Base-by-base conservation (phyloP, 30 jellyfish, hydroid and myxozoan genomes). In the Morbakka virulenta region DNA sequence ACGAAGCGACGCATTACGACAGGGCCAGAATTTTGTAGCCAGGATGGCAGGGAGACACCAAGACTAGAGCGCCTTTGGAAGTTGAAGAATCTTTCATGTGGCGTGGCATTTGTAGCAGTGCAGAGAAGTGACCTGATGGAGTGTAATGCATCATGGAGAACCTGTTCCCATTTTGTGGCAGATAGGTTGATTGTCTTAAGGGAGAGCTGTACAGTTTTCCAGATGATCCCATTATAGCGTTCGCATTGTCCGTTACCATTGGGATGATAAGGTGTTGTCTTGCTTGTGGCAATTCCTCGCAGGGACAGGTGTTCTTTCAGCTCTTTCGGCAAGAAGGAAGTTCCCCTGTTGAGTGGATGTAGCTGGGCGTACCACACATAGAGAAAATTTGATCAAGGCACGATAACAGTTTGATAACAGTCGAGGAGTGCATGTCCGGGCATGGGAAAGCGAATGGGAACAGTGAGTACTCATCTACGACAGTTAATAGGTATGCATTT, bases 381-480 rank as follows among this genome's bases (percentile, higher is more conserved):
- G 84, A 79, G 67, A 32, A 77, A 21, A 77, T 25, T 26, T 6
- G 48, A 32, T 32, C 72, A 52, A 77, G 64, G 81, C 89, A 79
- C 51, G 27, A 30, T n/a, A n/a, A n/a, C n/a, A n/a, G n/a, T n/a
- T n/a, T n/a, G n/a, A 65, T 79, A 50, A 79, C 83, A 13, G 84
- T 79, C 27, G 72, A 83, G 4, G 83, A 64, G 32, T 67, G n/a
- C 26, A 67, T 33, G 30, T 79, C 9, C 9, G 57, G 17, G 17
- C 57, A 41, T 72, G 89, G 65, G 65, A 32, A 32, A 68, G 17
- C 81, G 49, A 87, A 80, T 1, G 95, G 96, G 68, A 76, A 57
- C 17, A 85, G 69, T 34, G 77, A 67, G 82, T 79, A 86, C 62
- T 86, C 96, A 57, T 85, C 94, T 50, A 85, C 51, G 29, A 85